Evolutionary conservation across 2,888 invertebrate genomes (phyloP).

Genomic region (Ormyrus thymus): DNA sequence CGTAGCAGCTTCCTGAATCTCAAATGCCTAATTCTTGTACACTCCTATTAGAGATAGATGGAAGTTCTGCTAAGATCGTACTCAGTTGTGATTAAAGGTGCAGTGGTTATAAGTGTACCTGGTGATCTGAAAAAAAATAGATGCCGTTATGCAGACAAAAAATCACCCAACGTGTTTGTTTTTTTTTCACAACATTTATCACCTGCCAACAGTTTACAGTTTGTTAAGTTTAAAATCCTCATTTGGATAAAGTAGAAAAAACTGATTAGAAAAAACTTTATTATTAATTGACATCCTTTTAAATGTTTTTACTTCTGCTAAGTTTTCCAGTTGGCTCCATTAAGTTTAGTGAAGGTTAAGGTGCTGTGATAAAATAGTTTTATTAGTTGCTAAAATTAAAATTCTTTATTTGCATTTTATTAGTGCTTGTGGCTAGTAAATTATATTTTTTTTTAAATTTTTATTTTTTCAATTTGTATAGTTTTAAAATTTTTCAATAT

Average conservation of each 20-base stretch:
- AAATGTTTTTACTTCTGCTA: conserved; percentile 30
- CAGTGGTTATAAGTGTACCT: conserved; percentile 73
- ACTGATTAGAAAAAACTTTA: neutral
- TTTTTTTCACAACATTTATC: conserved; percentile 54
- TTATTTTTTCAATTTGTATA: conserved; percentile 19
- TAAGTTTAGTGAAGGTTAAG: conserved; percentile 46
- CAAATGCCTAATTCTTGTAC: conserved; percentile 38
- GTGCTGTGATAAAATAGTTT: conserved; percentile 54
- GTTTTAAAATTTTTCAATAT: conserved; percentile 26
- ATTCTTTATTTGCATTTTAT: conserved; percentile 31
- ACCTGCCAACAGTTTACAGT: conserved; percentile 41
- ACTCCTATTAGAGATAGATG: conserved; percentile 31
- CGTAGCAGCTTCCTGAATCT: conserved; percentile 53
- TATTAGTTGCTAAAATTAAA: conserved; percentile 25
- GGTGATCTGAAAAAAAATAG: conserved; percentile 72
- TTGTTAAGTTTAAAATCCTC: conserved; percentile 21
- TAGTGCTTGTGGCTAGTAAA: conserved; percentile 42
- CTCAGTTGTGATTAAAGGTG: conserved; percentile 69
- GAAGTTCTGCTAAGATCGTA: conserved; percentile 55
- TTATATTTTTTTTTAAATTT: conserved; percentile 27
- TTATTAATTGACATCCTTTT: conserved; percentile 21
- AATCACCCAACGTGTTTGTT: conserved; percentile 67
- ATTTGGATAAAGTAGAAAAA: conserved; percentile 13
- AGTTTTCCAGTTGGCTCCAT: conserved; percentile 47
- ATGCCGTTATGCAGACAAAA: conserved; percentile 71